Evolutionary conservation across 2,113 vertebrate genomes (phyloP).

Genomic region (Casuarius casuarius): DNA sequence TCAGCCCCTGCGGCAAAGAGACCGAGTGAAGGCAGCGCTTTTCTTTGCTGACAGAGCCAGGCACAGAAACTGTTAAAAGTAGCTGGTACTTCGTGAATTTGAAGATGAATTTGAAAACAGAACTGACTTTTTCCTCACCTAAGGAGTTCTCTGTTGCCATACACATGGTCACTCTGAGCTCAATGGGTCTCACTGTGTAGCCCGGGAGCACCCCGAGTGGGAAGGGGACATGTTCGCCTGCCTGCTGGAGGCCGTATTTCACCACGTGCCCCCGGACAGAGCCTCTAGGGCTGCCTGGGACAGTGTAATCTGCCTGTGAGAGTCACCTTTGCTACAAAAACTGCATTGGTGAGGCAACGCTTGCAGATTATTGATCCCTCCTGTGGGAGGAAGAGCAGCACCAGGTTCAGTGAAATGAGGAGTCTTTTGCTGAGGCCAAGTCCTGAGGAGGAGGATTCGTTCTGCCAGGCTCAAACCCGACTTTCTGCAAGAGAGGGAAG

Average conservation of each 20-base stretch:
- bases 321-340: not conserved
- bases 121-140: not conserved
- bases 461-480: not conserved
- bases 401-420: not conserved
- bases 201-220: not conserved
- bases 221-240: not conserved
- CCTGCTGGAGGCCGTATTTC: not conserved
- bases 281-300: not conserved
- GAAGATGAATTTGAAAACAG: not conserved
- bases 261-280: fast-evolving
- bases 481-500: not conserved
- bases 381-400: not conserved
- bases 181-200: not conserved
- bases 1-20: not conserved
- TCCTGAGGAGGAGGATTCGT: not conserved
- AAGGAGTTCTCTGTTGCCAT: not conserved
- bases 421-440: not conserved
- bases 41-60: not conserved
- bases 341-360: not conserved
- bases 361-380: not conserved
- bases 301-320: not conserved
- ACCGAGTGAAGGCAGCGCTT: not conserved
- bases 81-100: not conserved
- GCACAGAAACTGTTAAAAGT: not conserved
- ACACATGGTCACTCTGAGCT: not conserved